Base-by-base conservation (phyloP, 2,113 vertebrate genomes). In the Chionodraco myersi region DNA sequence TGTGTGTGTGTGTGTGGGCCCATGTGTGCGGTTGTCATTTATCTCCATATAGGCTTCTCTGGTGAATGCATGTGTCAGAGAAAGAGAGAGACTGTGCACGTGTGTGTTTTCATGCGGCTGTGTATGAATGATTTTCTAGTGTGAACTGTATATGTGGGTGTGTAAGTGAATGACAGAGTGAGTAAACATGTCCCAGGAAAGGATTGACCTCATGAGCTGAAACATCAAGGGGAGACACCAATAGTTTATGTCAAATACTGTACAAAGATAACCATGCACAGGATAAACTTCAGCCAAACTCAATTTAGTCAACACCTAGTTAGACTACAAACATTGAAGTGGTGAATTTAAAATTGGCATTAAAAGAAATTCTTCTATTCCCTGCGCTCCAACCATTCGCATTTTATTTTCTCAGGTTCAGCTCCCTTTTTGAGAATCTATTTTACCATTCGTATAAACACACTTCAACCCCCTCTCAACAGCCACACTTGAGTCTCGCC, bases 1-100 rank as follows among this genome's bases (percentile, higher is more conserved):
- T 59, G 6, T 81, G 54, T 65, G 67, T 53, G 68, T 36, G 52
- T 48, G 47, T 48, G 47, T 48, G 47, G 34, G 51, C 21, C 16
- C 56, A 12, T 57, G 56, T 45, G 83, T 59, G 63, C 34, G 23
- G 58, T 66, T 81, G 86, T 86, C 86, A 77, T 78, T 80, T 86
- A 78, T 86, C 79, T 86, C 72, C 70, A 79, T 86, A 77, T 80
- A 70, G 65, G 61, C 74, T 75, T 72, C 79, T 74, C 56, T 59
- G 49, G 72, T 70, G 64, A 53, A 86, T 79, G 66, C 66, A 51
- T 65, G 77, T 88, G 77, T 81, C 73, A 80, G 67, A 72, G 60
- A 80, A 49, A 78, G 62, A 77, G 58, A 64, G 30, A 51, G 60
- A 51, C 21, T 13, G 48, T 54, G 45, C 16, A 3, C 73, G 63